phyloP scores from a whole-genome alignment of 2,888 invertebrate genomes.

The Aspidiotus rigidus region DNA sequence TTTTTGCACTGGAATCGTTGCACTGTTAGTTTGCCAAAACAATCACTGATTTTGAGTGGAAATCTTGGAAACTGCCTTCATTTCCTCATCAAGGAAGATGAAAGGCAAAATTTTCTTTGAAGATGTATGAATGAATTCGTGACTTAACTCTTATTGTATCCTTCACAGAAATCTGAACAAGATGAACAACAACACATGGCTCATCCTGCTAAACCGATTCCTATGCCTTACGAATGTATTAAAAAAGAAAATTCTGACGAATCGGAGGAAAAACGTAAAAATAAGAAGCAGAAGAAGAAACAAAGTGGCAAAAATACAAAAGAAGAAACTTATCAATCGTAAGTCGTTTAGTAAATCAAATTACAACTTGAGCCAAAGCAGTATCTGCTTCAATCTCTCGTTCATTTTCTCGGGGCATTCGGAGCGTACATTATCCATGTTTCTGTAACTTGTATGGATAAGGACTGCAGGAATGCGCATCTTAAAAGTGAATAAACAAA shows the following conservation, averaged over 20 bases:
- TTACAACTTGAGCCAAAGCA: too few relatives aligned
- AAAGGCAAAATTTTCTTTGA: not conserved
- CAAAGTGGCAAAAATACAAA: conserved; percentile 8
- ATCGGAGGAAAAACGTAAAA: conserved; percentile 7
- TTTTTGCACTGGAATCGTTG: too few relatives aligned
- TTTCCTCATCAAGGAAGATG: too few relatives aligned
- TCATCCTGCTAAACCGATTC: conserved; percentile 23
- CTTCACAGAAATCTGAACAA: conserved; percentile 11
- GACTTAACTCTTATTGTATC: not conserved
- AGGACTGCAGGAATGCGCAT: too few relatives aligned
- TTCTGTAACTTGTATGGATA: too few relatives aligned
- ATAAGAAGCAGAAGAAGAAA: conserved; percentile 20
- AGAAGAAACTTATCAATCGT: conserved; percentile 20
- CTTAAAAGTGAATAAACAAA: too few relatives aligned
- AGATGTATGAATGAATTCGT: not conserved
- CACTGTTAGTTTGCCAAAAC: too few relatives aligned
- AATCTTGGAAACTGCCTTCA: too few relatives aligned
- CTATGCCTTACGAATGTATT: conserved; percentile 21
- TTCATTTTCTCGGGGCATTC: too few relatives aligned
- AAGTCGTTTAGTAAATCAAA: not conserved
- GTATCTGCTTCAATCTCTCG: too few relatives aligned
- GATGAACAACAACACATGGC: conserved; percentile 26
- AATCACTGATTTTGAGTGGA: too few relatives aligned
- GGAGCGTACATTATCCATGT: too few relatives aligned
- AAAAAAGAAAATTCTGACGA: conserved; percentile 13